phyloP scores from a whole-genome alignment of 2,888 invertebrate species.

The Orthosia incerta region DNA sequence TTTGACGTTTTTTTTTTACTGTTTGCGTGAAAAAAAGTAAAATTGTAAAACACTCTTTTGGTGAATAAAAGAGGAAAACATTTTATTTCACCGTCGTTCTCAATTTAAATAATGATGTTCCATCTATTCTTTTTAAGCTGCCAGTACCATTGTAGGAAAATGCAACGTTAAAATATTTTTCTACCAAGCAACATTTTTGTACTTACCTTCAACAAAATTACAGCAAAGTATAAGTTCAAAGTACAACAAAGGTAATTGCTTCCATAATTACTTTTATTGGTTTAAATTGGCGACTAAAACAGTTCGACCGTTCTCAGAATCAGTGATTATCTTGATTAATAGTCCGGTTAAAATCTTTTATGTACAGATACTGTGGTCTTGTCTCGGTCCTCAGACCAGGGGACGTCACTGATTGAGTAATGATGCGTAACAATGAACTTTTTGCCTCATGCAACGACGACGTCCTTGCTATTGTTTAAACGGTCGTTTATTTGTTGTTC shows the following conservation, averaged over 20 bases:
- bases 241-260: conserved; percentile 48
- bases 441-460: conserved; percentile 68
- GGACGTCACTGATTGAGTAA: conserved; percentile 76
- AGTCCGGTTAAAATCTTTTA: conserved; percentile 66
- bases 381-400: conserved; percentile 71
- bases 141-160: conserved; percentile 19
- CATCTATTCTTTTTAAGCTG: conserved; percentile 7
- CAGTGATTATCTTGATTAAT: conserved; percentile 65
- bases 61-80: conserved; percentile 1
- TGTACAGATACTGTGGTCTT: conserved; percentile 66
- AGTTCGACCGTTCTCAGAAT: conserved; percentile 53
- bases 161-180: conserved; percentile 9
- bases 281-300: conserved; percentile 63
- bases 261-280: conserved; percentile 65
- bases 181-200: neutral
- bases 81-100: conserved; percentile 21
- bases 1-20: neutral
- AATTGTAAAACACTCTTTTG: conserved; percentile 4
- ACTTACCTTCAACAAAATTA: conserved; percentile 29
- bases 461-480: conserved; percentile 75
- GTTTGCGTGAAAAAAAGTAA: neutral
- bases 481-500: conserved; percentile 69
- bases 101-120: conserved; percentile 34
- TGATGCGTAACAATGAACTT: conserved; percentile 83
- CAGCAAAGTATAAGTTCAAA: conserved; percentile 39